Base-by-base conservation (phyloP, 1,140 invertebrate species). In the Pseudachorutes palmiensis region DNA sequence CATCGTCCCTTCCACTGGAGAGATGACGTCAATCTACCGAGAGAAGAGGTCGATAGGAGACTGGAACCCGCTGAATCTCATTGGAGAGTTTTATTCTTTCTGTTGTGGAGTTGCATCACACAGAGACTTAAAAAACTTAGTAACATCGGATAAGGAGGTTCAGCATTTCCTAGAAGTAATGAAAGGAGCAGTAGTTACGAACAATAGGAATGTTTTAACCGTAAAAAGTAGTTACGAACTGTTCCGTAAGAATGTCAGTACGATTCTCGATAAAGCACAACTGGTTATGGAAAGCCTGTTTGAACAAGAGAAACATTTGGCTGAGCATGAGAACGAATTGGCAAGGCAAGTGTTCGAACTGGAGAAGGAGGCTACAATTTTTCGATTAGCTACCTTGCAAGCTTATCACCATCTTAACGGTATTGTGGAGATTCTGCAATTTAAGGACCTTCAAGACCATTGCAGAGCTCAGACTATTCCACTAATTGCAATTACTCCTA, bases 401-500 rank as follows among this genome's bases (percentile, higher is more conserved):
- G 9, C 19, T 12, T 45, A 45, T 19, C 9, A 12, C 36, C 36
- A 45, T 45, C 36, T 60, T 2, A 60, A 60, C 24, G 14, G 3
- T 12, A 9, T 60, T 12, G 2, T 16, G 30, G 58, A 60, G 31
- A 12, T 31, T 2, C 9, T 30, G 3, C 58, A 31, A 22, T 60
- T 30, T 22, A 28, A 32, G 14, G 58, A 29, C 30, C 14, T 60
- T 9, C 24, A 9, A 12, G 30, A 60, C 31, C 58, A 60, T 31
- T 60, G 58, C 29, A 28, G 58, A 16, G 58, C 26, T 2, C 58
- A 60, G 22, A 28, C 30, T 2, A 60, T 60, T 14, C 58, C 58
- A 2, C 9, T 60, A 24, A 30, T 32, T 30, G 29, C 58, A 9
- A 60, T 60, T 16, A 5, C 24, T 12, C 24, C 14, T 2, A 60